Evolutionary conservation across 2,888 invertebrate species (phyloP).

Genomic region (Slavum lentiscoides): DNA sequence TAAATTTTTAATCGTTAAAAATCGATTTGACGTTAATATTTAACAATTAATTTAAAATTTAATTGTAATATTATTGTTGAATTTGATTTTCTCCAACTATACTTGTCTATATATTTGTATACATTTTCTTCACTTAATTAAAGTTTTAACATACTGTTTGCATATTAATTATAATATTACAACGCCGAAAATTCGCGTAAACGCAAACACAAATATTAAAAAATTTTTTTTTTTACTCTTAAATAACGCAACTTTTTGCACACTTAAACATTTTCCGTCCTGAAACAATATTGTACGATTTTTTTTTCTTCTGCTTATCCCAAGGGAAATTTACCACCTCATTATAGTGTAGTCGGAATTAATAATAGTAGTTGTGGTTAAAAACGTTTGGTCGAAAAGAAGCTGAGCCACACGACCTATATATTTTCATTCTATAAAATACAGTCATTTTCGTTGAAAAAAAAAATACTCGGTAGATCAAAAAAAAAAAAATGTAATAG

Average conservation of each 20-base stretch:
- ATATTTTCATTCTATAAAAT: neutral
- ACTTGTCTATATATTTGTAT: too few relatives aligned
- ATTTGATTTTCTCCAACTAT: too few relatives aligned
- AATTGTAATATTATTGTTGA: too few relatives aligned
- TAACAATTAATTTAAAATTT: too few relatives aligned
- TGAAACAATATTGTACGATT: neutral
- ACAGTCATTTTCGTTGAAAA: neutral
- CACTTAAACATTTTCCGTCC: neutral
- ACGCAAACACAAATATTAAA: neutral
- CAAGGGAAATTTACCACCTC: conserved; percentile 27
- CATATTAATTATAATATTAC: too few relatives aligned
- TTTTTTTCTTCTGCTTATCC: neutral
- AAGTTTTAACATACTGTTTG: too few relatives aligned
- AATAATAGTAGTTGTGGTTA: neutral
- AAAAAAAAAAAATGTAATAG: neutral
- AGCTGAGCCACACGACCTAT: neutral
- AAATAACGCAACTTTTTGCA: neutral
- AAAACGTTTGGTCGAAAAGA: conserved; percentile 19
- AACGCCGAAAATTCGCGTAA: too few relatives aligned
- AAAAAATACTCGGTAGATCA: neutral
- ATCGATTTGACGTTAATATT: too few relatives aligned
- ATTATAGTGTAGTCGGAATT: neutral
- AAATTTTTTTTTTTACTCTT: neutral
- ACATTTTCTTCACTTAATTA: too few relatives aligned
- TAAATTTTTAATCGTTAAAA: too few relatives aligned